A percentile compares a stretch with the other conserved stretches of the same genome.
phyloP scores from a whole-genome alignment of 2,113 vertebrate genomes.

The Dicaeum eximium region DNA sequence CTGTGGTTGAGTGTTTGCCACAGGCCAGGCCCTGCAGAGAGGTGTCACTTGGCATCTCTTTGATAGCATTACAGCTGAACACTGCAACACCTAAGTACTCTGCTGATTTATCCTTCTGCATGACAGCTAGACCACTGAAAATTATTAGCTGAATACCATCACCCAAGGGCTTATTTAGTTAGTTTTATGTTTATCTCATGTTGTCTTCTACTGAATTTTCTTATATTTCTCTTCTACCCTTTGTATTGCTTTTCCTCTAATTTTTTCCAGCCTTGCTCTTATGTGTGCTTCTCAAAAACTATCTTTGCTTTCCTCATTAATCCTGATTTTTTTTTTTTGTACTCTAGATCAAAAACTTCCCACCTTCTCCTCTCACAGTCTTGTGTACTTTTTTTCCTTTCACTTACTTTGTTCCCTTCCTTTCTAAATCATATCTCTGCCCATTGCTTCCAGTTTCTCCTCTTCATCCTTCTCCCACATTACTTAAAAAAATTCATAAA shows the following conservation, averaged over 20 bases:
- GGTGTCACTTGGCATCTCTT: not conserved
- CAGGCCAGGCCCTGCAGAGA: not conserved
- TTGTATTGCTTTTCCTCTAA: not conserved
- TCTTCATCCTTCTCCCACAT: not conserved
- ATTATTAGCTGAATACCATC: not conserved
- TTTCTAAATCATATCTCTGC: not conserved
- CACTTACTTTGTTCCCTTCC: not conserved
- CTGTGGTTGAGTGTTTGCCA: not conserved
- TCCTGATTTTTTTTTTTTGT: not conserved
- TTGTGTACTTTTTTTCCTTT: not conserved
- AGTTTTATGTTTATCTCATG: not conserved
- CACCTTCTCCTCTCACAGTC: not conserved
- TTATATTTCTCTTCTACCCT: not conserved
- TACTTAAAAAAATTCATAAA: not conserved
- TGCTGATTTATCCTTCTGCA: not conserved
- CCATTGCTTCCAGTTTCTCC: not conserved
- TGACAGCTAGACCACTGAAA: not conserved
- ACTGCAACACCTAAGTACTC: not conserved
- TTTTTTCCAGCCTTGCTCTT: not conserved
- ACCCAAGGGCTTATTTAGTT: not conserved
- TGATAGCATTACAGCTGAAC: not conserved
- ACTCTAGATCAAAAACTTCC: not conserved
- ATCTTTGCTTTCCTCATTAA: not conserved
- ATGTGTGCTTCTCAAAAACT: not conserved
- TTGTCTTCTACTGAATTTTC: not conserved